A percentile compares a stretch with the other conserved stretches of the same genome.
These are phyloP conservation scores for Synergus gifuensis DNA, from an alignment of 2,888 invertebrate species.

Conservation along the genomic window DNA sequence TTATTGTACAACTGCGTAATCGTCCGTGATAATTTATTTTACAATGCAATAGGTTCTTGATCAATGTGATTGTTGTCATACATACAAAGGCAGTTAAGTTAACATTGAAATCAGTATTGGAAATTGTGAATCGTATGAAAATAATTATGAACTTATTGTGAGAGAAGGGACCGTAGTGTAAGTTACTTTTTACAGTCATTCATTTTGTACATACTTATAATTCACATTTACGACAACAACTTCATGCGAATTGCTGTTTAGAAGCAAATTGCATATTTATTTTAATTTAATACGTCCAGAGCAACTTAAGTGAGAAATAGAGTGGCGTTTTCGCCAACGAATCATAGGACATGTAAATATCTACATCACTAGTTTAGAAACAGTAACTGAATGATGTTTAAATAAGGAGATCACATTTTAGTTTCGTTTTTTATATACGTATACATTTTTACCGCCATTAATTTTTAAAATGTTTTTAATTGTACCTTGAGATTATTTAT, in stretches of 20 bases:
- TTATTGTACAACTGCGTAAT: constrained; percentile 3
- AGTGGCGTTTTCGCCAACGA: neutral
- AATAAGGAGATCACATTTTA: constrained; percentile 46
- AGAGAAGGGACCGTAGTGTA: neutral
- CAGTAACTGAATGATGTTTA: constrained; percentile 49
- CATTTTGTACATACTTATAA: constrained; percentile 26
- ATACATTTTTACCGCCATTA: constrained; percentile 32
- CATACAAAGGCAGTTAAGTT: constrained; percentile 5
- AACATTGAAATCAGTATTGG: constrained; percentile 34
- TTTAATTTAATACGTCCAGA: constrained; percentile 8
- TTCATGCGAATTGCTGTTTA: neutral
- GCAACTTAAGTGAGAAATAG: constrained; percentile 19
- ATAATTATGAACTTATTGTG: constrained; percentile 28
- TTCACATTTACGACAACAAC: constrained; percentile 1
- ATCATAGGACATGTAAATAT: constrained; percentile 50
- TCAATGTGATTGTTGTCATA: constrained; percentile 8
- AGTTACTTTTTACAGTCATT: constrained; percentile 21
- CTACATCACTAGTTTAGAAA: constrained; percentile 47
- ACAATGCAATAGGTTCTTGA: neutral
- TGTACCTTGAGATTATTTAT: constrained; percentile 33
- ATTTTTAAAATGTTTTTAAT: constrained; percentile 17
- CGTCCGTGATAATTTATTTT: constrained; percentile 27
- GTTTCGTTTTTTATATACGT: constrained; percentile 51
- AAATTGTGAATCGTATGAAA: constrained; percentile 26
- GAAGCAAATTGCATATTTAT: constrained; percentile 1